These are phyloP conservation scores for Agrochola circellaris DNA, from an alignment of 2,888 invertebrate species.

Conservation along the genomic window DNA sequence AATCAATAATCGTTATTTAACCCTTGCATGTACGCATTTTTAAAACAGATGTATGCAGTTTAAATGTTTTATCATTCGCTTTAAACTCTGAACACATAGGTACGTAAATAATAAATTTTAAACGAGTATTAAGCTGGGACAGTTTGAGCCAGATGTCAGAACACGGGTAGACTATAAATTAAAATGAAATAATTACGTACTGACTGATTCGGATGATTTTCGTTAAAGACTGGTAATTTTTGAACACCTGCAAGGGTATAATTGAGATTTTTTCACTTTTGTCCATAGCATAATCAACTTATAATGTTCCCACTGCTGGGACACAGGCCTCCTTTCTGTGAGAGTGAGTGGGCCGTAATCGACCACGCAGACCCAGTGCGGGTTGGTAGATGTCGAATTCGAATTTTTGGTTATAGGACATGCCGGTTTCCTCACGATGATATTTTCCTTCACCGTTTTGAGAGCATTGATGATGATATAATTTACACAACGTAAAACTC, in stretches of 20 bases:
- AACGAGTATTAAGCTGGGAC: slow-evolving; percentile 30
- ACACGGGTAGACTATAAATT: background rate
- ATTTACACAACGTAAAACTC: too few relatives aligned
- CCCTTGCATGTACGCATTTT: slow-evolving; percentile 36
- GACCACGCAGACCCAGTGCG: too few relatives aligned
- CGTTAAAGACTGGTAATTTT: background rate
- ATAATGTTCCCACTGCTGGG: too few relatives aligned
- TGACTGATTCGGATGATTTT: background rate
- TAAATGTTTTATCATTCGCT: slow-evolving; percentile 44
- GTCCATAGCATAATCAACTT: background rate
- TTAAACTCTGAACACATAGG: slow-evolving; percentile 24
- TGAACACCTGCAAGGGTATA: background rate
- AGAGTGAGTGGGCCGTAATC: too few relatives aligned
- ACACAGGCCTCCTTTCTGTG: too few relatives aligned
- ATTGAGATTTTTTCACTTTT: background rate
- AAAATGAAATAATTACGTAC: background rate
- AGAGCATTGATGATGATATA: too few relatives aligned
- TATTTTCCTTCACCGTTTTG: too few relatives aligned
- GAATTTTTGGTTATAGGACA: too few relatives aligned
- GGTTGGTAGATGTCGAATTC: too few relatives aligned
- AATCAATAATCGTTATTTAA: slow-evolving; percentile 32
- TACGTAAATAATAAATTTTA: slow-evolving; percentile 44
- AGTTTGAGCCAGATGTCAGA: slow-evolving; percentile 26
- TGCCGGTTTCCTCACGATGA: too few relatives aligned
- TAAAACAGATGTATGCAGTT: slow-evolving; percentile 28